Evolutionary conservation across 2,888 invertebrate species (phyloP), one percentile per base, ranked within the genome.

Genomic region (Drosophila birchii): DNA sequence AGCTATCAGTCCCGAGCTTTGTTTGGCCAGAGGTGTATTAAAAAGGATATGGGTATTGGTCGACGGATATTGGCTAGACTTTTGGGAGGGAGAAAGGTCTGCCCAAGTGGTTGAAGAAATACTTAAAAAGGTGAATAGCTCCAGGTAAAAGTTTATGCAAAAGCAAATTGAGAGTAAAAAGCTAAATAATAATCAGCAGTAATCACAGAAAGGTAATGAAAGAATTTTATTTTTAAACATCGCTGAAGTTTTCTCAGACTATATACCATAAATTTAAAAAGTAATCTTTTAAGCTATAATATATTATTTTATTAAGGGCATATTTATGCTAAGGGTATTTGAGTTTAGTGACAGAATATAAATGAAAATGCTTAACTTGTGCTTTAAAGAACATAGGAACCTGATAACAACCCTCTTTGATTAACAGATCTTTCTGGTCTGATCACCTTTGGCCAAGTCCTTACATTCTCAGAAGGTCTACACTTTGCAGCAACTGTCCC

Each of bases 1-100:
- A 69, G 67, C 74, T 67, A 74, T 73, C 70, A 73, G 67, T 57
- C 62, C 67, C 23, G 32, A 38, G 59, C 74, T 53, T 67, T 67
- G 60, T 74, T 75, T 73, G 60, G 67, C 60, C 55, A 58, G 39
- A 58, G 68, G 68, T 49, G 49, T 58, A 75, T 58, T 64, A 54
- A 49, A 26, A 51, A 36, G 55, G 74, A 70, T 67, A 53, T 47
- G 51, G 36, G 32, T 36, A 69, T 69, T 64, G 49, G 63, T 18
- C 39, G 34, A 16, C 18, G 63, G 47, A 34, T 49, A 69, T 68
- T 68, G 56, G 57, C 70, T 39, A 49, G 47, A 49, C 47, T 53
- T 51, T 51, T n/a, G 38, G 12, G 6, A 5, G 11, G 14, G n/a
- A n/a, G 41, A 1, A n/a, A 18, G 57, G 5, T n/a, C 32, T 5